Conservation (phyloP, 2,888 invertebrate genomes). For the Siphlonurus alternatus region DNA sequence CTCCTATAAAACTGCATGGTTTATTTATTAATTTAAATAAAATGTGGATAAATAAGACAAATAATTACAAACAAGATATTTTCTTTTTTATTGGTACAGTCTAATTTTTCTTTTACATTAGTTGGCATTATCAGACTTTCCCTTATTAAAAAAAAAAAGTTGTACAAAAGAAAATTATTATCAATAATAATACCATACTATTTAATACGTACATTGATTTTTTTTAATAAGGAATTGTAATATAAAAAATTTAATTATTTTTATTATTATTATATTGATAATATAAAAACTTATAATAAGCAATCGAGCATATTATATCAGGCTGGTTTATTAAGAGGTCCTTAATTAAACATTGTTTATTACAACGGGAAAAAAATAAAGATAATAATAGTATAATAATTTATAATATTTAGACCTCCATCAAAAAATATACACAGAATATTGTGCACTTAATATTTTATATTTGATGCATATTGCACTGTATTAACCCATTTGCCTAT, state of each 20-base stretch:
- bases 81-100: background rate
- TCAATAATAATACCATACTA: background rate
- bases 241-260: background rate
- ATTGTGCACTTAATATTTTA: background rate
- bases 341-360: no score
- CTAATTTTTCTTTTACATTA: background rate
- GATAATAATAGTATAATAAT: background rate
- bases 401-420: background rate
- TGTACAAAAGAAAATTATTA: no score
- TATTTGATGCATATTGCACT: background rate
- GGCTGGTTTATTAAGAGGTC: background rate
- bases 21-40: no score
- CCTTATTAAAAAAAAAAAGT: background rate
- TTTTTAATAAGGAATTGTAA: background rate
- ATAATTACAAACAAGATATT: background rate
- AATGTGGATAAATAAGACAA: no score
- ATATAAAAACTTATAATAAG: background rate
- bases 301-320: background rate
- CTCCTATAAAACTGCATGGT: no score
- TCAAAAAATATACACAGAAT: background rate
- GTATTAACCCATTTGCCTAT: background rate
- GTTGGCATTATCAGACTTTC: background rate
- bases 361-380: no score
- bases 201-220: background rate
- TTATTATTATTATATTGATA: background rate